These are phyloP conservation scores for Craniophora ligustri DNA, from an alignment of 2,888 invertebrate genomes.

Conservation along the genomic window DNA sequence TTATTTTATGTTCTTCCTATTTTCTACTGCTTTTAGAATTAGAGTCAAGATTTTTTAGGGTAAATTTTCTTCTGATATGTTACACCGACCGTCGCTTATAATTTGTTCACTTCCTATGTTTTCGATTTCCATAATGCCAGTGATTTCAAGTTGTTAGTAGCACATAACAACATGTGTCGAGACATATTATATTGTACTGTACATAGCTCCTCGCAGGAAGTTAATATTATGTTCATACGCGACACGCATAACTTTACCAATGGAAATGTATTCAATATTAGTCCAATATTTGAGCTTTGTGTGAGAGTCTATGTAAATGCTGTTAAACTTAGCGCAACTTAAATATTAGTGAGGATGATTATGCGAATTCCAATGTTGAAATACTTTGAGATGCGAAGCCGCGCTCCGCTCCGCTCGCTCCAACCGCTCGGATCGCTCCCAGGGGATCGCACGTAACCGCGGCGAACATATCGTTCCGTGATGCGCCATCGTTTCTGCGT, in stretches of 20 bases:
- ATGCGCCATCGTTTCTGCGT: slow-evolving; percentile 4
- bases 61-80: too few relatives aligned
- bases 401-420: neutral
- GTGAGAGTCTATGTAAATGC: slow-evolving; percentile 57
- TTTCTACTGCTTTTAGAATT: too few relatives aligned
- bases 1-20: too few relatives aligned
- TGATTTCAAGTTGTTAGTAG: too few relatives aligned
- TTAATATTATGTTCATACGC: neutral
- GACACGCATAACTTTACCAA: neutral
- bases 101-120: too few relatives aligned
- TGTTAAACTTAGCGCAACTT: slow-evolving; percentile 46
- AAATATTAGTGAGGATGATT: slow-evolving; percentile 49
- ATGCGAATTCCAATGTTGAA: slow-evolving; percentile 5
- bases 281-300: slow-evolving; percentile 38
- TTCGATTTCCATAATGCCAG: too few relatives aligned
- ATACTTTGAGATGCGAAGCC: neutral
- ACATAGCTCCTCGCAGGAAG: neutral
- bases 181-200: neutral
- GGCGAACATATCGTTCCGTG: neutral
- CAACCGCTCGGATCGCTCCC: slow-evolving; percentile 11
- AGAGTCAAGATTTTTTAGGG: too few relatives aligned
- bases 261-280: slow-evolving; percentile 33
- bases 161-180: neutral
- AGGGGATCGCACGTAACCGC: slow-evolving; percentile 2
- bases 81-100: too few relatives aligned